phyloP scores from a whole-genome alignment of 2,888 invertebrate species.

The Perizoma flavofasciatum region DNA sequence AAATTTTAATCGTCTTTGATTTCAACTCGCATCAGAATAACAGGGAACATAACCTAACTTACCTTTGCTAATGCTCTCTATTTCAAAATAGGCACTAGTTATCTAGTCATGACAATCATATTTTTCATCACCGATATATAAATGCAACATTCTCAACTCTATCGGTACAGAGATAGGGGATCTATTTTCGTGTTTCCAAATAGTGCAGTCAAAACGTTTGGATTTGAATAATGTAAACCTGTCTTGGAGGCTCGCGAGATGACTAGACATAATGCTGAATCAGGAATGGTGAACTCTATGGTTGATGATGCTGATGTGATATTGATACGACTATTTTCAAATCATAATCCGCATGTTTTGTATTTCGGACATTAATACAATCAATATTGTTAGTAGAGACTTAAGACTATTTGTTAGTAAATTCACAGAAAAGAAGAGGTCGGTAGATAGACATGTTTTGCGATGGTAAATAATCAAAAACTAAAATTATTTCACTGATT shows the following conservation, averaged over 20 bases:
- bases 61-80: conserved; percentile 62
- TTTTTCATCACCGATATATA: conserved; percentile 26
- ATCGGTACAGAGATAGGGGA: conserved; percentile 23
- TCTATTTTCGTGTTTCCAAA: conserved; percentile 36
- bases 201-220: conserved; percentile 58
- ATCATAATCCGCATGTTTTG: too few species aligned
- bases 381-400: too few species aligned
- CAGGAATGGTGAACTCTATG: conserved; percentile 57
- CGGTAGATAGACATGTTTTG: too few species aligned
- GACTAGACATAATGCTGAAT: conserved; percentile 76
- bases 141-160: conserved; percentile 40
- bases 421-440: too few species aligned
- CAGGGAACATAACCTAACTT: conserved; percentile 56
- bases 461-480: too few species aligned
- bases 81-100: conserved; percentile 59
- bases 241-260: conserved; percentile 71
- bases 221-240: conserved; percentile 80
- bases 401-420: too few species aligned
- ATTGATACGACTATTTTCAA: conserved; percentile 29
- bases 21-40: conserved; percentile 39
- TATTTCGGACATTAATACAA: too few species aligned
- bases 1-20: too few species aligned
- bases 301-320: conserved; percentile 48
- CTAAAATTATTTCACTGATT: too few species aligned
- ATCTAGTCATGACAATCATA: conserved; percentile 53